phyloP scores from a whole-genome alignment of 2,888 invertebrate genomes.

The Bugula neritina region DNA sequence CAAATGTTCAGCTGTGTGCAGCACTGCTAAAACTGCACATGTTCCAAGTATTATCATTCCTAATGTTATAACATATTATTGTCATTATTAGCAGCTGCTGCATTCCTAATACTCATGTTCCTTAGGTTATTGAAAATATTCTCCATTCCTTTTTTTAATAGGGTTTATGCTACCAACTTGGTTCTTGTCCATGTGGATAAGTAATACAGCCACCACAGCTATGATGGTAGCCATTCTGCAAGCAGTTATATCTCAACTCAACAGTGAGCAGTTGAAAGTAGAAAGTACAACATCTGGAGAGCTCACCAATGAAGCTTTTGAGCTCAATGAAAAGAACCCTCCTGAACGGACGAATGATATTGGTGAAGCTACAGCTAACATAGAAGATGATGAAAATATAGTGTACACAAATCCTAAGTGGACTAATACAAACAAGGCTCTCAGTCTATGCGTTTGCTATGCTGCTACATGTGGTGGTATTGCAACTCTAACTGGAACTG shows the following conservation, averaged over 20 bases:
- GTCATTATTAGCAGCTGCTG: too few relatives aligned
- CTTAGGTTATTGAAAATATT: too few relatives aligned
- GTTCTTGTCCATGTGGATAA: conserved; percentile 46
- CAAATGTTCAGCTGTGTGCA: too few relatives aligned
- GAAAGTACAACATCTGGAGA: background rate
- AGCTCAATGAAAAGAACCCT: background rate
- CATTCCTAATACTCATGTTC: too few relatives aligned
- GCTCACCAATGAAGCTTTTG: background rate
- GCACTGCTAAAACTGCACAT: too few relatives aligned
- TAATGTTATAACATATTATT: too few relatives aligned
- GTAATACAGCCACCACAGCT: conserved; percentile 59
- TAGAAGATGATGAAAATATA: background rate
- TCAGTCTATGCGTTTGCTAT: conserved; percentile 30
- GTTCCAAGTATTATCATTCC: too few relatives aligned
- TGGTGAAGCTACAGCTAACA: background rate
- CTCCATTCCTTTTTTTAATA: too few relatives aligned
- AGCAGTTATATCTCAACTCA: conserved; percentile 72
- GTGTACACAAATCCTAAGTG: background rate
- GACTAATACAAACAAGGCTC: conserved; percentile 28
- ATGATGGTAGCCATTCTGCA: conserved; percentile 91
- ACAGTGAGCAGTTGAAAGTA: background rate
- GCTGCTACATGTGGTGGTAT: conserved; percentile 31
- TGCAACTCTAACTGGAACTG: conserved; percentile 31
- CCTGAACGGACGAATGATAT: background rate
- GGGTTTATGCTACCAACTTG: conserved; percentile 43